Conservation (phyloP, 2,113 vertebrate species). For the Pedionomus torquatus region DNA sequence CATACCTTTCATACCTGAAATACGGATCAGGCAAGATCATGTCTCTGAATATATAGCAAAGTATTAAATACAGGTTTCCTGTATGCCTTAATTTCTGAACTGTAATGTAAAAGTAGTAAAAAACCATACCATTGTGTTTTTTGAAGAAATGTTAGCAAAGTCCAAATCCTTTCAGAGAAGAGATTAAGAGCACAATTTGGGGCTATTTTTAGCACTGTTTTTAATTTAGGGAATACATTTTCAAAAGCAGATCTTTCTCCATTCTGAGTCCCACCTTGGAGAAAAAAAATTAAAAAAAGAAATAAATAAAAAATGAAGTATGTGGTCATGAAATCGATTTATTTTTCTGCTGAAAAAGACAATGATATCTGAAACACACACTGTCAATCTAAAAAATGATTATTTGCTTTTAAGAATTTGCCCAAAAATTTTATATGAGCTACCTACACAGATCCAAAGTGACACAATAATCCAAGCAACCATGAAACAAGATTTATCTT, state of each 20-base stretch:
- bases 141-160: not conserved
- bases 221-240: not conserved
- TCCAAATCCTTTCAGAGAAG: not conserved
- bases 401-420: not conserved
- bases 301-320: not conserved
- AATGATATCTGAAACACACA: not conserved
- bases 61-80: not conserved
- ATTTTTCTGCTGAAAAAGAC: not conserved
- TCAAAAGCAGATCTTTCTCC: not conserved
- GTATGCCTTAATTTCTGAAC: not conserved
- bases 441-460: not conserved
- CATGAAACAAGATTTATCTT: conserved; percentile 5
- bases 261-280: not conserved
- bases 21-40: not conserved
- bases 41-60: not conserved
- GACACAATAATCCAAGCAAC: not conserved
- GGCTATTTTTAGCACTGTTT: not conserved
- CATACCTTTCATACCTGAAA: not conserved
- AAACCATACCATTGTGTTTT: not conserved
- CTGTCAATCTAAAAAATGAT: not conserved
- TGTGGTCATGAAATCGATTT: not conserved
- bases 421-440: not conserved
- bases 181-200: not conserved
- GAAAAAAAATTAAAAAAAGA: not conserved
- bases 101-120: not conserved